Conservation (phyloP, 2,888 invertebrate genomes). For the Lapara coniferarum region DNA sequence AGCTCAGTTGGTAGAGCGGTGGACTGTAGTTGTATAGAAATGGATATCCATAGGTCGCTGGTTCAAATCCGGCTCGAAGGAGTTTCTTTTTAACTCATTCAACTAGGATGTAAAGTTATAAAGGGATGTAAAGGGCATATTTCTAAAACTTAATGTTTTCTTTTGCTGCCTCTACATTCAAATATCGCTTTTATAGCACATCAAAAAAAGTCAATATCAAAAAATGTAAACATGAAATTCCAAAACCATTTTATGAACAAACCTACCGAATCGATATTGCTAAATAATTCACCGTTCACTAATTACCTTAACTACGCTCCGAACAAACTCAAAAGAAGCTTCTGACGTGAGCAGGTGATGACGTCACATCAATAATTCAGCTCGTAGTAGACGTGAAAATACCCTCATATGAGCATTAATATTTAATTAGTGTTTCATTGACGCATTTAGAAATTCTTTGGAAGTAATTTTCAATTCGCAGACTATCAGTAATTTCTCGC, state of each 20-base stretch:
- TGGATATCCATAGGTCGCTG: conserved; percentile 84
- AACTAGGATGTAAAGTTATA: not conserved
- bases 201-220: not conserved
- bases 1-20: conserved; percentile 85
- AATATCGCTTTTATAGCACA: too few species aligned
- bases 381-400: conserved; percentile 21
- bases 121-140: not conserved
- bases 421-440: conserved; percentile 21
- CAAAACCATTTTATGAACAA: conserved; percentile 6
- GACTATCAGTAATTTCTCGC: not conserved
- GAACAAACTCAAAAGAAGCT: conserved; percentile 54
- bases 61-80: conserved; percentile 86
- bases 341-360: conserved; percentile 45
- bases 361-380: conserved; percentile 52
- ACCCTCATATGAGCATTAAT: conserved; percentile 1
- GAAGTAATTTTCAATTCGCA: not conserved
- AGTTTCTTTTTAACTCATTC: conserved; percentile 44
- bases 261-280: not conserved
- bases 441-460: conserved; percentile 8
- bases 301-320: conserved; percentile 42
- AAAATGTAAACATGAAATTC: not conserved
- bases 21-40: conserved; percentile 69
- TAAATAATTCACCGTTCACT: conserved; percentile 52
- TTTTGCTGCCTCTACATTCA: too few species aligned
- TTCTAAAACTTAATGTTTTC: not conserved